phyloP scores from a whole-genome alignment of 1,140 invertebrate species.

The Campoletis sonorensis region DNA sequence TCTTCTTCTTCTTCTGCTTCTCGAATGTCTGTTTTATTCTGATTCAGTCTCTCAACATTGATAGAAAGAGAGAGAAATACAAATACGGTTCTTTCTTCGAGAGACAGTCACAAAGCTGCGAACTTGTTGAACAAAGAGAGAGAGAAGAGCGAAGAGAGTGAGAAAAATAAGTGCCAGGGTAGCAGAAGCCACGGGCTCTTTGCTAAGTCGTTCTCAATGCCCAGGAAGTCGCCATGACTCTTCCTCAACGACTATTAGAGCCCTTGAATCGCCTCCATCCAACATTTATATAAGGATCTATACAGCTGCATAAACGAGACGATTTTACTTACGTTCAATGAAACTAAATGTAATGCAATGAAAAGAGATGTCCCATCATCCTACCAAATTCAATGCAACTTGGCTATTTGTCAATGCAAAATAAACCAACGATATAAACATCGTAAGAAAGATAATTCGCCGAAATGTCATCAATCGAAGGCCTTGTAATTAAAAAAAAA shows the following conservation, averaged over 20 bases:
- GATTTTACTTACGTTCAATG: constrained; percentile 30
- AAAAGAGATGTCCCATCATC: no score
- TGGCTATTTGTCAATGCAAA: no score
- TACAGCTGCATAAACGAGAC: background rate
- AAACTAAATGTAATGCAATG: constrained; percentile 15
- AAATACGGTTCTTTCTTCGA: background rate
- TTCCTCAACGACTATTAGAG: constrained; percentile 18
- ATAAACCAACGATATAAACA: no score
- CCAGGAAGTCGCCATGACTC: constrained; percentile 23
- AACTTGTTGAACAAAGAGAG: background rate
- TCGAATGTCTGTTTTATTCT: constrained; percentile 2
- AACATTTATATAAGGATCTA: constrained; percentile 15
- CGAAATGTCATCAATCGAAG: no score
- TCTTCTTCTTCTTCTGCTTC: background rate
- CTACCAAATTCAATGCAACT: no score
- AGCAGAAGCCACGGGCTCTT: background rate
- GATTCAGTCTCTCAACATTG: background rate
- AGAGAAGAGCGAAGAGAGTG: background rate
- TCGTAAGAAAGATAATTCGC: no score
- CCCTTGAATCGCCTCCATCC: constrained; percentile 15
- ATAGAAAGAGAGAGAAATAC: background rate
- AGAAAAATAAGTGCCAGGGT: background rate
- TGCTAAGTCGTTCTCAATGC: constrained; percentile 35
- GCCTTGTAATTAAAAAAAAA: no score
- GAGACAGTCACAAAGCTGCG: background rate